A percentile compares a stretch with the other conserved stretches of the same genome.
These are phyloP conservation scores for Mimas tiliae DNA, from an alignment of 2,888 invertebrate genomes.

Conservation along the genomic window DNA sequence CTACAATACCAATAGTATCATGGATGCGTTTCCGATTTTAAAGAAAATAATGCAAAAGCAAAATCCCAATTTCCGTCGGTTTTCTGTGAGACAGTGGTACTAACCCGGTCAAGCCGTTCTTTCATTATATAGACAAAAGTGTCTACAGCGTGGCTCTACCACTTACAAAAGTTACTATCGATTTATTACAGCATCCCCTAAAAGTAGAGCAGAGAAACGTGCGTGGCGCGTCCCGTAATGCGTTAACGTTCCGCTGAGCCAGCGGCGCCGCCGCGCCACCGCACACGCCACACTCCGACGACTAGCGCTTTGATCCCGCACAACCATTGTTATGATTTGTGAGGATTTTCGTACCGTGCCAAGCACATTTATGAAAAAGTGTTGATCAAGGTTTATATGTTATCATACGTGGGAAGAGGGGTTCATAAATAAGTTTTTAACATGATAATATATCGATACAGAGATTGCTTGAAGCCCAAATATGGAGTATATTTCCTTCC, in stretches of 20 bases:
- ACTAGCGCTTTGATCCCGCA: conserved; percentile 10
- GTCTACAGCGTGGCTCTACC: too few relatives aligned
- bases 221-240: neutral
- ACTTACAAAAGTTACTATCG: neutral
- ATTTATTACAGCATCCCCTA: conserved; percentile 1
- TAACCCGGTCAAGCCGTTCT: too few relatives aligned
- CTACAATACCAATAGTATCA: too few relatives aligned
- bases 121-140: too few relatives aligned
- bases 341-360: neutral
- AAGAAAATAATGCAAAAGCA: too few relatives aligned
- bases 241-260: conserved; percentile 20
- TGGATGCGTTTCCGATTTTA: too few relatives aligned
- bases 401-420: neutral
- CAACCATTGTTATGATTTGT: neutral
- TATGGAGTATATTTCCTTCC: too few relatives aligned
- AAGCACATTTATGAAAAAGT: neutral
- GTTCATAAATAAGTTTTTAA: neutral
- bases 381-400: neutral
- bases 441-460: neutral
- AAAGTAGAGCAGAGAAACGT: neutral
- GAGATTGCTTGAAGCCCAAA: too few relatives aligned
- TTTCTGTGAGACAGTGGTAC: too few relatives aligned
- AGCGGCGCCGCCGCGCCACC: conserved; percentile 14
- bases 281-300: neutral
- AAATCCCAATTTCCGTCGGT: too few relatives aligned